phyloP scores from a whole-genome alignment of 2,797 vertebrate genomes.

The Gymnopithys bicolor region DNA sequence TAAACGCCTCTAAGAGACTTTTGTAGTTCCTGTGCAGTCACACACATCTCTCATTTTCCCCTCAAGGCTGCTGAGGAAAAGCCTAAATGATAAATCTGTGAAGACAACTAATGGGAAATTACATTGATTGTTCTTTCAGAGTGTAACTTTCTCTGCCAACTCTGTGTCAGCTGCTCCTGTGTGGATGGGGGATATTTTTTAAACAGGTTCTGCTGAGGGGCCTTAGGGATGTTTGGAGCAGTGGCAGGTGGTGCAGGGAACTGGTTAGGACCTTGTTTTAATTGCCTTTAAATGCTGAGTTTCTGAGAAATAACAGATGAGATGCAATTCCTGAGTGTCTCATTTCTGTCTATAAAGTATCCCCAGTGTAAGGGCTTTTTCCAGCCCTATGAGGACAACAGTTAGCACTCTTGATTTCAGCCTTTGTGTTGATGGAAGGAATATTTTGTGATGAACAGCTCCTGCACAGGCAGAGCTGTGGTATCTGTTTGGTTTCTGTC shows the following conservation, averaged over 20 bases:
- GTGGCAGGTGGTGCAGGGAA: background rate
- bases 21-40: background rate
- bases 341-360: background rate
- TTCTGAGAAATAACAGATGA: background rate
- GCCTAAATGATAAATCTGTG: background rate
- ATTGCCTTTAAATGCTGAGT: background rate
- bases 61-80: conserved; percentile 10
- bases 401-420: background rate
- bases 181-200: background rate
- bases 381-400: background rate
- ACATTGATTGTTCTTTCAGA: conserved; percentile 9
- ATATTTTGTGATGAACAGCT: background rate
- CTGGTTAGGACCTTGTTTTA: background rate
- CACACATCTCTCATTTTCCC: background rate
- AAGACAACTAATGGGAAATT: conserved; percentile 6
- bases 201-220: background rate
- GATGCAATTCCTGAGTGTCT: background rate
- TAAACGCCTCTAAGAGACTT: conserved; percentile 8
- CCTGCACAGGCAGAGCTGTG: background rate
- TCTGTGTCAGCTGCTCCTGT: background rate
- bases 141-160: background rate
- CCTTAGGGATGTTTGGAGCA: background rate
- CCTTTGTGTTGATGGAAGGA: background rate
- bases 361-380: background rate
- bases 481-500: background rate